Percentiles rank a stretch among this genome's conserved stretches.
phyloP scores from a whole-genome alignment of 2,113 vertebrate genomes.

The Etheostoma spectabile region DNA sequence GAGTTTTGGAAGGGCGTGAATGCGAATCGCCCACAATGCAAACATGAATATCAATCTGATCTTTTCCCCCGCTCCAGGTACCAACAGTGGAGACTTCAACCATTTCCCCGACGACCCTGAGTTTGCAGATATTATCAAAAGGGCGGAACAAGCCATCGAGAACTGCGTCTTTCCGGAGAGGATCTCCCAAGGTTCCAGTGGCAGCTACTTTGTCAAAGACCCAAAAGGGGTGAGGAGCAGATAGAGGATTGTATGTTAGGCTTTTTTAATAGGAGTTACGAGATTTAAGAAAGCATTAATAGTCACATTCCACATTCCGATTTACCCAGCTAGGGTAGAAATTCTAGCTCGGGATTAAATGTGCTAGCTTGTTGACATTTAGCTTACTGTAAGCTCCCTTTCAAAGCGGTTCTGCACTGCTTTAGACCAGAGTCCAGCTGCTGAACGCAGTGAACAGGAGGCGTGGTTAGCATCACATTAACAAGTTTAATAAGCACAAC shows the following conservation, averaged over 20 bases:
- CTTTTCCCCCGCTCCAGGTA: conserved; percentile 53
- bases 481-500: not conserved
- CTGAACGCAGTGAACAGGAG: not conserved
- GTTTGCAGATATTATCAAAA: conserved; percentile 91
- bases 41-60: not conserved
- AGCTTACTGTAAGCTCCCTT: not conserved
- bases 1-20: not conserved
- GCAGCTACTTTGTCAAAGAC: conserved; percentile 98
- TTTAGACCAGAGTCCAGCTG: not conserved
- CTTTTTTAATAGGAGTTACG: not conserved
- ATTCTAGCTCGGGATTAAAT: not conserved
- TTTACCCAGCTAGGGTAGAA: not conserved
- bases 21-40: no score
- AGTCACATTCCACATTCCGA: not conserved
- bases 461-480: conserved; percentile 23
- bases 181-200: conserved; percentile 97
- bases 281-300: conserved; percentile 1
- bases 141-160: conserved; percentile 93
- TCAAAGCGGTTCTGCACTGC: not conserved
- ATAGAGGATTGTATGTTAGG: not conserved
- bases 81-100: conserved; percentile 88
- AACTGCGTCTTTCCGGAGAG: conserved; percentile 91
- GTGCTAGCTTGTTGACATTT: not conserved
- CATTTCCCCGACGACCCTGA: conserved; percentile 91
- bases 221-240: conserved; percentile 89